Evolutionary conservation across 2,888 invertebrate genomes (phyloP), one percentile per base, ranked within the genome.

Genomic region (Parascotia fuliginaria): DNA sequence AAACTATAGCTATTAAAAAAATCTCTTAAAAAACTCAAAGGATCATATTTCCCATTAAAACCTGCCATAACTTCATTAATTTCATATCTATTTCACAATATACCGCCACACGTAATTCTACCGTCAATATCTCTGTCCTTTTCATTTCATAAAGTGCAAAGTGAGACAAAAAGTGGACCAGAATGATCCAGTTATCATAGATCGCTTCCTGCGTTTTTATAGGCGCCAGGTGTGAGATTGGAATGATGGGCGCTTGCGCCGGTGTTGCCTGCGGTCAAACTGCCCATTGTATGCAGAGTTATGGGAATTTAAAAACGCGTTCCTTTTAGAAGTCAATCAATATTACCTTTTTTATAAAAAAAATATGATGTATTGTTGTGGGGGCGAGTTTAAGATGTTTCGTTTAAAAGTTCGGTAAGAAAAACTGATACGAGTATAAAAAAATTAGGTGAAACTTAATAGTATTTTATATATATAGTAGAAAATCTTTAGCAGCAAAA

Each of bases 121-220:
- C 39, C 40, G 42, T 45, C 7, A 11, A 14, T 44, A 45, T 52
- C 4, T n/a, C 46, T 27, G 9, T 55, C 57, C 3, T 36, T 27
- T 5, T 63, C 34, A n/a, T 9, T 12, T 11, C 42, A 7, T 5
- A 11, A 0, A 4, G 48, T 19, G 27, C 4, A 37, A n/a, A 70
- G 37, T 6, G 59, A 41, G 49, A 60, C 19, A 60, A 60, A 72
- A 69, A 69, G 40, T 65, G 42, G 63, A 72, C 33, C 60, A 63
- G 16, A 12, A 27, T 31, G 15, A 58, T 62, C 52, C 58, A 49
- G 56, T 64, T 66, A 70, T 60, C 48, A 33, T 24, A 27, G 32
- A 51, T 57, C 42, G 48, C 61, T 64, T 69, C 72, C 72, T 62
- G 62, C 31, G 49, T 60, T 64, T 71, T 56, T 71, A 16, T 62